A percentile compares a stretch with the other conserved stretches of the same genome.
Conservation (phyloP, 2,797 vertebrate genomes). For the Syngnathus acus region DNA sequence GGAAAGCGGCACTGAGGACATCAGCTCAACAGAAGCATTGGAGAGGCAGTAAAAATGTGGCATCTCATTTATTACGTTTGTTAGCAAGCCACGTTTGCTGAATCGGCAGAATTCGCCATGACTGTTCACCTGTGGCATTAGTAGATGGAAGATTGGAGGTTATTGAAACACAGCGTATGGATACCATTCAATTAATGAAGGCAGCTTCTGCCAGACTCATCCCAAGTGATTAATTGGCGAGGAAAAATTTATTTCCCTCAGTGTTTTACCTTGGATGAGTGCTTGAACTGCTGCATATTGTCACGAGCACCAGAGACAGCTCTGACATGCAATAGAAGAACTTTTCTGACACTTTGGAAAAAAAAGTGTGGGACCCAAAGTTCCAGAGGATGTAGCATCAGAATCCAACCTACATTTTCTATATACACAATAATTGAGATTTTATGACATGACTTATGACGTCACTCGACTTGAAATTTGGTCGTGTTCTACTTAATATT, state of each 20-base stretch:
- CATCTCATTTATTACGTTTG: slow-evolving; percentile 48
- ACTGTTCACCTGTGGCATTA: slow-evolving; percentile 23
- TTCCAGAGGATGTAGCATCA: no score
- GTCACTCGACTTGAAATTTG: no score
- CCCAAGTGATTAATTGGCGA: background rate
- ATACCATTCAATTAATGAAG: slow-evolving; percentile 19
- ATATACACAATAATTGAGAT: no score
- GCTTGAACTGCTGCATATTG: background rate
- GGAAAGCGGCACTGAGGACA: slow-evolving; percentile 16
- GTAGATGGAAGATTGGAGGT: slow-evolving; percentile 20
- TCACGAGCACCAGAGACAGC: no score
- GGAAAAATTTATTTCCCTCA: no score
- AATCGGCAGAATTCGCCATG: slow-evolving; percentile 33
- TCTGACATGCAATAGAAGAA: no score
- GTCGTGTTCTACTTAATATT: no score
- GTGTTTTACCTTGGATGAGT: background rate
- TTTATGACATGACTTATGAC: no score
- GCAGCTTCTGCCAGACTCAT: background rate
- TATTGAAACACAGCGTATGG: slow-evolving; percentile 8
- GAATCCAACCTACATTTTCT: no score
- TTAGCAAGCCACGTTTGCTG: slow-evolving; percentile 31
- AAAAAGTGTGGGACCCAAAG: no score
- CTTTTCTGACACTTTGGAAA: no score
- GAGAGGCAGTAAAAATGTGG: slow-evolving; percentile 13
- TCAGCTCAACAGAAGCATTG: slow-evolving; percentile 39